Evolutionary conservation across 37 sponge, comb jelly and placozoan species (phyloP).

Genomic region (Hormiphora californensis): DNA sequence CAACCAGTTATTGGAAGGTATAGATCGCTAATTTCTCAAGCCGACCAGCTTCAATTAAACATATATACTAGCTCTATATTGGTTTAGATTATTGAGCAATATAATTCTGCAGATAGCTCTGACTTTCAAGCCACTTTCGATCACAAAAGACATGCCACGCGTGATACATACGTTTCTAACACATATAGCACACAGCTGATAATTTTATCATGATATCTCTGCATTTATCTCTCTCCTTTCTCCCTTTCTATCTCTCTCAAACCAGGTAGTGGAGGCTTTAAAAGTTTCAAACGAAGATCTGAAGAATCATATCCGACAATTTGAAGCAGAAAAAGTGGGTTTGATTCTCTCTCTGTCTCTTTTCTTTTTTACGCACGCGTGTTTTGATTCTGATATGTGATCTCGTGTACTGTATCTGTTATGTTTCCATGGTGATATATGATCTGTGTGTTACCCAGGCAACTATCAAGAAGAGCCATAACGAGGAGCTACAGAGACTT

Average conservation of each 20-base stretch:
- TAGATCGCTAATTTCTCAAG: background rate
- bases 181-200: no score
- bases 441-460: background rate
- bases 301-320: slow-evolving; percentile 41
- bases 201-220: no score
- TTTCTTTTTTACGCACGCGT: background rate
- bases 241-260: no score
- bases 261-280: slow-evolving; percentile 24
- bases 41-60: background rate
- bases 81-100: no score
- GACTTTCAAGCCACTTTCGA: no score
- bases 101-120: no score
- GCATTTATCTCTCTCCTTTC: no score
- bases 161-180: no score
- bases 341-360: background rate
- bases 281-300: slow-evolving; percentile 40
- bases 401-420: no score
- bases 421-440: background rate
- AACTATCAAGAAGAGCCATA: slow-evolving; percentile 5
- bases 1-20: slow-evolving; percentile 4
- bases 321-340: slow-evolving; percentile 24
- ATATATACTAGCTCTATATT: no score
- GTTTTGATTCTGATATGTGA: no score
- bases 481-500: slow-evolving; percentile 32
- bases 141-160: no score